phyloP scores from a whole-genome alignment of 2,888 invertebrate species.

The Aspidiotus destructor region DNA sequence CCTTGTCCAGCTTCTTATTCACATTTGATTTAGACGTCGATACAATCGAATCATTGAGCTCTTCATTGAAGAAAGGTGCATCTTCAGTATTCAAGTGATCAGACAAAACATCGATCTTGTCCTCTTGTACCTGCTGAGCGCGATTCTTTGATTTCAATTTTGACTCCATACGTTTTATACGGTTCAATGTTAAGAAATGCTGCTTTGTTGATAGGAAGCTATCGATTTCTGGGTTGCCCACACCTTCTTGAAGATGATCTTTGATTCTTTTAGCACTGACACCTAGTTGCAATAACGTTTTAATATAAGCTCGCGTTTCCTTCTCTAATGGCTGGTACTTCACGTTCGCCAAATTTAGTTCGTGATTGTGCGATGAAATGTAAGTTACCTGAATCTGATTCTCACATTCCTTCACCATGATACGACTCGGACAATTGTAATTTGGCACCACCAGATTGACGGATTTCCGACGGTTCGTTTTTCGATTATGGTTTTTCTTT shows the following conservation, averaged over 20 bases:
- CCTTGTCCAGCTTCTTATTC: background rate
- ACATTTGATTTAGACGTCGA: background rate
- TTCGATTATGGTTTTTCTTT: constrained; percentile 25
- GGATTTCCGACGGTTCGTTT: constrained; percentile 21
- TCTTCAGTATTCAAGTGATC: constrained; percentile 8
- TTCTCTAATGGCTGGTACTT: constrained; percentile 21
- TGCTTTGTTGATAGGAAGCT: constrained; percentile 20
- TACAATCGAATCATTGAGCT: background rate
- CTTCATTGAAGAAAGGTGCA: background rate
- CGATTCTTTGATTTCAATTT: constrained; percentile 21
- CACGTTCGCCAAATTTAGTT: constrained; percentile 23
- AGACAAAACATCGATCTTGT: background rate
- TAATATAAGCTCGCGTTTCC: constrained; percentile 21
- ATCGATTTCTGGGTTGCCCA: constrained; percentile 25
- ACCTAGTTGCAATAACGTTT: constrained; percentile 18
- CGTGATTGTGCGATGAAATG: constrained; percentile 28
- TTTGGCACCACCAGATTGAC: constrained; percentile 22
- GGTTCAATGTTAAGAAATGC: constrained; percentile 23
- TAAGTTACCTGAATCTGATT: constrained; percentile 23
- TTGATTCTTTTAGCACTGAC: constrained; percentile 22
- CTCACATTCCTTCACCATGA: constrained; percentile 28
- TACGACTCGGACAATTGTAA: constrained; percentile 29
- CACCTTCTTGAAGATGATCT: constrained; percentile 22
- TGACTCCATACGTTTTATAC: constrained; percentile 28
- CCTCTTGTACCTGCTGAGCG: constrained; percentile 6